Conservation (phyloP, 2,888 invertebrate species). For the Beris morrisii region DNA sequence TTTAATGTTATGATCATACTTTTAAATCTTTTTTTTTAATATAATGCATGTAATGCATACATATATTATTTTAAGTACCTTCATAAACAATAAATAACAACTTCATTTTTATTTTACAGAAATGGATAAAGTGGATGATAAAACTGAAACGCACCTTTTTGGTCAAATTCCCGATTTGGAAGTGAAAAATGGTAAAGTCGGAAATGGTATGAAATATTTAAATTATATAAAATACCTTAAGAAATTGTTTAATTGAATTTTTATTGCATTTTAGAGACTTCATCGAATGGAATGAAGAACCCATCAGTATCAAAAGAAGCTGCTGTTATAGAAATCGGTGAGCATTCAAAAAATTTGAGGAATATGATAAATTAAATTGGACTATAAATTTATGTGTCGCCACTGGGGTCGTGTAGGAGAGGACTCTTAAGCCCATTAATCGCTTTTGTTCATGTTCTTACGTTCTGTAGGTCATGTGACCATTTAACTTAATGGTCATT, state of each 20-base stretch:
- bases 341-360: slow-evolving; percentile 1
- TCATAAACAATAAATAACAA: background rate
- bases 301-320: slow-evolving; percentile 27
- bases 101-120: slow-evolving; percentile 25
- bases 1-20: no score
- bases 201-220: no score
- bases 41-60: no score
- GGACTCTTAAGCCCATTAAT: no score
- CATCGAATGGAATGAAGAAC: background rate
- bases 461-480: no score
- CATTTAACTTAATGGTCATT: no score
- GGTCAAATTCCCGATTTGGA: slow-evolving; percentile 31
- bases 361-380: no score
- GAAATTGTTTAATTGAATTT: background rate
- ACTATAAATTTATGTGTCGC: no score
- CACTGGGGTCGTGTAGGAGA: no score
- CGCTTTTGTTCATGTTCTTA: no score
- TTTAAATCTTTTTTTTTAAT: no score
- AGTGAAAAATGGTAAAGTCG: slow-evolving; percentile 16
- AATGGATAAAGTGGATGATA: slow-evolving; percentile 27
- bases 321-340: slow-evolving; percentile 37
- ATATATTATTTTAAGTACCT: no score
- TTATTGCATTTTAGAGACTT: background rate
- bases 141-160: slow-evolving; percentile 32
- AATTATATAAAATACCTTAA: background rate